Evolutionary conservation across 2,797 vertebrate species (phyloP), one percentile per base, ranked within the genome.

Genomic region (Champsocephalus esox): DNA sequence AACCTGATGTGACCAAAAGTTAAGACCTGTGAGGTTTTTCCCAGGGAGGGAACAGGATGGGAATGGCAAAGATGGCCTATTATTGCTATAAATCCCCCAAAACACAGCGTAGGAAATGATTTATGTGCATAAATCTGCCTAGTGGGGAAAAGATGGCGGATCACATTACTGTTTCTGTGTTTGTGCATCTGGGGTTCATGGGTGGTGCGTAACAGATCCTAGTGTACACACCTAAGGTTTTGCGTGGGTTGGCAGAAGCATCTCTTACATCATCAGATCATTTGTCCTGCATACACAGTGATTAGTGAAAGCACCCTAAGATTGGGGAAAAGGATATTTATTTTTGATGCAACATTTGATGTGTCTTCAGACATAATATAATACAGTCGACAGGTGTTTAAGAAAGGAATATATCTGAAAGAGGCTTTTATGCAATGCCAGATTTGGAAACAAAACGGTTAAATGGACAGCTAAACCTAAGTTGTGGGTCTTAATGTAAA

Each of bases 81-180:
- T 94, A 94, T 94, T 93, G 83, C 91, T 92, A 87, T 88, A 94
- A 93, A 93, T 93, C 91, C 89, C 87, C 88, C 86, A 92, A 95
- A 94, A 94, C 91, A 92, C 87, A 82, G 93, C 46, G 70, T 92
- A 95, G 93, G 92, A 94, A 95, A 95, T 95, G 91, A 95, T 94
- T 94, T 94, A 94, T 93, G 92, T 92, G 92, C 91, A 92, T 92
- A 92, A 94, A 91, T 93, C 89, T 88, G 86, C 83, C 83, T 87
- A 85, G 87, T 89, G 85, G 88, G 90, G 87, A 90, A 93, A 90
- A 92, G 88, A 90, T 83, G 72, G 87, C 52, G 85, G 88, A 90
- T 95, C 89, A 70, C 77, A 57, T 95, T 93, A 92, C 91, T 79
- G 83, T 91, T 89, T 92, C 88, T 92, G 85, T 93, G 89, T 93